Percentiles rank a stretch among this genome's conserved stretches.
These are phyloP conservation scores for Phrynocephalus guinanensis DNA, from an alignment of 2,797 vertebrate genomes.

Conservation along the genomic window DNA sequence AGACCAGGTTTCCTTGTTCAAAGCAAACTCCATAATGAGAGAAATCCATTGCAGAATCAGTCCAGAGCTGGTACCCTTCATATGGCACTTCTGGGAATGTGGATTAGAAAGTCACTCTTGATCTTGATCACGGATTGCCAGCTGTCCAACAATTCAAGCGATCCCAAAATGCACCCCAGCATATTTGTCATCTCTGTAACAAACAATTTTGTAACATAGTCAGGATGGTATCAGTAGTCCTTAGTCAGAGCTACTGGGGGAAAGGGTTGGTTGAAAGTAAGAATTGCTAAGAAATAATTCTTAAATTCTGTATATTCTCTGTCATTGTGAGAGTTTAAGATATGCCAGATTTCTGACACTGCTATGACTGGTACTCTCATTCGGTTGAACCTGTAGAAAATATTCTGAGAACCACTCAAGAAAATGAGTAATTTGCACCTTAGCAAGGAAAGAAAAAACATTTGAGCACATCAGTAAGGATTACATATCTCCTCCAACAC, in stretches of 20 bases:
- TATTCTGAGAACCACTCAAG: neutral
- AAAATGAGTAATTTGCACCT: neutral
- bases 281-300: no score
- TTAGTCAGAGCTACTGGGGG: neutral
- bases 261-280: neutral
- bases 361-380: neutral
- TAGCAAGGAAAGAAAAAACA: no score
- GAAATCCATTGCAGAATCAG: no score
- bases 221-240: neutral
- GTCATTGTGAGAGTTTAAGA: neutral
- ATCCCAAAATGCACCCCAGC: neutral
- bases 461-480: no score
- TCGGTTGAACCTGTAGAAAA: neutral
- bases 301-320: neutral
- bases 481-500: no score
- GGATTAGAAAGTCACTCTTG: no score
- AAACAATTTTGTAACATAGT: neutral
- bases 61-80: no score
- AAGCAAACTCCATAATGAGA: no score
- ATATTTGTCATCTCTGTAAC: neutral
- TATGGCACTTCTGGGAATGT: no score
- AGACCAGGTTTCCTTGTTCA: no score
- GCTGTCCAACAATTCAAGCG: no score
- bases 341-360: neutral
- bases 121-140: no score